phyloP scores from a whole-genome alignment of 2,888 invertebrate species.

The Horisme vitalbata region DNA sequence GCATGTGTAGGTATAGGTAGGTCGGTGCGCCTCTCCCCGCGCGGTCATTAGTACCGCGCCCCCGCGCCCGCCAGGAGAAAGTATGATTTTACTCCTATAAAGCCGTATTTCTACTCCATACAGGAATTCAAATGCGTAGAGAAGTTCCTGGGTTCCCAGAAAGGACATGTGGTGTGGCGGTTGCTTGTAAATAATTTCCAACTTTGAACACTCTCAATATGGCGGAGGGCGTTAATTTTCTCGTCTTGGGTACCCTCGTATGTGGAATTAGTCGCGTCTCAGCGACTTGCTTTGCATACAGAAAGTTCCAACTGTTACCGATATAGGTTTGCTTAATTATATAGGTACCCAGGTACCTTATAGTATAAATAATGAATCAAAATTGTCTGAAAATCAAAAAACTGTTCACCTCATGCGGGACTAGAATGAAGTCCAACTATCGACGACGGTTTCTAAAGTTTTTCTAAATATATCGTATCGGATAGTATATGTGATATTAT shows the following conservation, averaged over 20 bases:
- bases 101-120: slow-evolving; percentile 83
- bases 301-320: slow-evolving; percentile 7
- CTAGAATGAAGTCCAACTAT: too few relatives aligned
- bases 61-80: slow-evolving; percentile 75
- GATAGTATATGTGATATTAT: slow-evolving; percentile 27
- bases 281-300: slow-evolving; percentile 21
- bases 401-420: background rate
- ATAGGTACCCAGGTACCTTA: too few relatives aligned
- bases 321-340: slow-evolving; percentile 1
- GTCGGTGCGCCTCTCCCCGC: slow-evolving; percentile 75
- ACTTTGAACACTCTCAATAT: slow-evolving; percentile 78
- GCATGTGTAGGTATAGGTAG: slow-evolving; percentile 67
- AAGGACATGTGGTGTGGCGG: slow-evolving; percentile 73
- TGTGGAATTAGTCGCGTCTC: slow-evolving; percentile 23
- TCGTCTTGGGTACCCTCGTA: slow-evolving; percentile 24
- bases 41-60: slow-evolving; percentile 80
- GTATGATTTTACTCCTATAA: slow-evolving; percentile 83
- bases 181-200: slow-evolving; percentile 75
- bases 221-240: slow-evolving; percentile 44
- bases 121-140: slow-evolving; percentile 79
- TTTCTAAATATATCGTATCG: slow-evolving; percentile 1
- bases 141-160: slow-evolving; percentile 73
- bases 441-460: too few relatives aligned
- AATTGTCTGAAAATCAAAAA: too few relatives aligned
- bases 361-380: too few relatives aligned